phyloP scores from a whole-genome alignment of 2,888 invertebrate species.

The Mesoligia furuncula region DNA sequence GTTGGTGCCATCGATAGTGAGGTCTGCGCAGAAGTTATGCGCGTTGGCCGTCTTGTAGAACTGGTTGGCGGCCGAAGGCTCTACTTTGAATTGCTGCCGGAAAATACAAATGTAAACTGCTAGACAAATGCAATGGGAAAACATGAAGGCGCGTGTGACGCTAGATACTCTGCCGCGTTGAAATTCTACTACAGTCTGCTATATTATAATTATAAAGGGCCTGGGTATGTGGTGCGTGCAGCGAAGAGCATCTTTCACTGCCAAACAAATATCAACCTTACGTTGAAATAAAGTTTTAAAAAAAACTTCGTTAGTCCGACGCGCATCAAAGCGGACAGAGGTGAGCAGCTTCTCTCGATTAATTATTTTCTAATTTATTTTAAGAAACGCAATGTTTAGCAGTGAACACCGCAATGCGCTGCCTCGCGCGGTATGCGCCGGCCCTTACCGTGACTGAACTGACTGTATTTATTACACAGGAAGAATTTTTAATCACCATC shows the following conservation, averaged over 20 bases:
- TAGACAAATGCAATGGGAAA: background rate
- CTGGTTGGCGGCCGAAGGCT: constrained; percentile 80
- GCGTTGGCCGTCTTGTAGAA: constrained; percentile 84
- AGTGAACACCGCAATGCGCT: background rate
- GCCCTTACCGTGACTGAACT: background rate
- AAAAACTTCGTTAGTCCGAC: background rate
- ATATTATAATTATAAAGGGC: background rate
- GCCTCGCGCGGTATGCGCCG: background rate
- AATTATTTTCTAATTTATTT: background rate
- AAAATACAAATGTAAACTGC: background rate
- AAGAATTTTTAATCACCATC: background rate
- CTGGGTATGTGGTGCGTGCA: background rate
- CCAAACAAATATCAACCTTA: background rate
- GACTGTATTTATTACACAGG: background rate
- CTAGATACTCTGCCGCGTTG: background rate
- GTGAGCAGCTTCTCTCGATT: no score
- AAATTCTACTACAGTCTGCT: no score
- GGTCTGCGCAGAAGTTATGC: constrained; percentile 83
- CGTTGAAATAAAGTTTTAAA: background rate
- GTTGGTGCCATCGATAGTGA: constrained; percentile 79
- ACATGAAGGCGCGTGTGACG: background rate
- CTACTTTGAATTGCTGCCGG: constrained; percentile 90
- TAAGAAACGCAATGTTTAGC: background rate
- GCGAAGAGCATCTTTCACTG: background rate
- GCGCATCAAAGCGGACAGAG: background rate